Conservation (phyloP, 2,797 vertebrate genomes). For the Aplochiton taeniatus region DNA sequence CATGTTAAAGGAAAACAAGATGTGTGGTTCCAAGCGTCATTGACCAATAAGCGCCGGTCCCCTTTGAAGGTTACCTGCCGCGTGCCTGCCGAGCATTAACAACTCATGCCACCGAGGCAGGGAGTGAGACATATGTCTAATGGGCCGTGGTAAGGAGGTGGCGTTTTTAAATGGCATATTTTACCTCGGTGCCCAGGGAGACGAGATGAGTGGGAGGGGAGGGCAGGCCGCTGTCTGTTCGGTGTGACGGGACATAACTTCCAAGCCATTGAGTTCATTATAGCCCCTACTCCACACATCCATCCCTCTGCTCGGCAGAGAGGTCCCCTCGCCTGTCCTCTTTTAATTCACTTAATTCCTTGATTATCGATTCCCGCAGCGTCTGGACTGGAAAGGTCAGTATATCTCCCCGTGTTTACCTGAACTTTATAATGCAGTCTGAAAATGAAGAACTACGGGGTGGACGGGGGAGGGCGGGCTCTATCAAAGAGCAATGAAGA, state of each 20-base stretch:
- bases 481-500: slow-evolving; percentile 14
- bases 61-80: background rate
- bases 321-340: slow-evolving; percentile 61
- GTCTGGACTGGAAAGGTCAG: slow-evolving; percentile 68
- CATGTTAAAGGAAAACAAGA: no score
- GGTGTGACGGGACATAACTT: slow-evolving; percentile 73
- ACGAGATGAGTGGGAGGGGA: slow-evolving; percentile 53
- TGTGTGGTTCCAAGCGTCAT: no score
- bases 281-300: slow-evolving; percentile 64
- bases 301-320: slow-evolving; percentile 62
- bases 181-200: slow-evolving; percentile 64
- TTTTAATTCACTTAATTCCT: slow-evolving; percentile 76
- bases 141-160: slow-evolving; percentile 71
- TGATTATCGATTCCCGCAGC: slow-evolving; percentile 72
- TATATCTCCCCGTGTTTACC: slow-evolving; percentile 52
- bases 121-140: slow-evolving; percentile 56
- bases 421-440: slow-evolving; percentile 58
- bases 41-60: no score
- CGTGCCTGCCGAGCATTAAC: slow-evolving; percentile 58
- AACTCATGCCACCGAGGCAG: slow-evolving; percentile 57
- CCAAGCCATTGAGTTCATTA: slow-evolving; percentile 77
- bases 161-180: slow-evolving; percentile 67
- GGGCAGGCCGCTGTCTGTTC: slow-evolving; percentile 5
- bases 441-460: slow-evolving; percentile 20
- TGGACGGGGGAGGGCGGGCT: slow-evolving; percentile 1